phyloP scores from a whole-genome alignment of 1,140 invertebrate genomes.

The Euwallacea similis region DNA sequence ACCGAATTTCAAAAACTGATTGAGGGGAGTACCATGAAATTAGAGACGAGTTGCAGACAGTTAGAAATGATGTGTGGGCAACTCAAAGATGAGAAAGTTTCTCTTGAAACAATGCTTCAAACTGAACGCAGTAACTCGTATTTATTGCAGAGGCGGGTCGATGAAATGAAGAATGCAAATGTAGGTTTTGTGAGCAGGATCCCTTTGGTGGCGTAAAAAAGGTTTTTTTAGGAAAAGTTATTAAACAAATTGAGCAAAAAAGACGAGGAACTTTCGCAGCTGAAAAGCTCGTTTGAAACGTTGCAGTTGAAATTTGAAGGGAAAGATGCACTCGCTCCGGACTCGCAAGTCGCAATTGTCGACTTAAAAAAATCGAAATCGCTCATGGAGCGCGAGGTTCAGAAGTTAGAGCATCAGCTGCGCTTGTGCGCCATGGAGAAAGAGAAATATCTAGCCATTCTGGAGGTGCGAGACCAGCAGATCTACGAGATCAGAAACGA shows the following conservation, averaged over 20 bases:
- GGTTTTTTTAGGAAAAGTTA: slow-evolving; percentile 12
- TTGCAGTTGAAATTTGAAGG: slow-evolving; percentile 15
- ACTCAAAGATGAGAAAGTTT: slow-evolving; percentile 48
- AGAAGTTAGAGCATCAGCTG: slow-evolving; percentile 46
- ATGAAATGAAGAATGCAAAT: slow-evolving; percentile 43
- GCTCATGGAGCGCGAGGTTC: slow-evolving; percentile 41
- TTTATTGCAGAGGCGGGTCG: slow-evolving; percentile 43
- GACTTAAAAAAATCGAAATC: slow-evolving; percentile 46
- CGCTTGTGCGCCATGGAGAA: slow-evolving; percentile 47
- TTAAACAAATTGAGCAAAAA: slow-evolving; percentile 26
- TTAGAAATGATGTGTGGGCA: slow-evolving; percentile 48
- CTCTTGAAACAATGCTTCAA: slow-evolving; percentile 44
- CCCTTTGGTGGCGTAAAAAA: neutral
- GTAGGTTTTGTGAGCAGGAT: slow-evolving; percentile 24
- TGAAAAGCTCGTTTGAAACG: slow-evolving; percentile 12
- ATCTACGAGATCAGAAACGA: slow-evolving; percentile 51
- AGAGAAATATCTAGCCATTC: slow-evolving; percentile 49
- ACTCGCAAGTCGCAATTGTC: slow-evolving; percentile 22
- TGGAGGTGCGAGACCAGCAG: slow-evolving; percentile 47
- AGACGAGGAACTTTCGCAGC: slow-evolving; percentile 37
- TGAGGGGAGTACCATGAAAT: slow-evolving; percentile 48
- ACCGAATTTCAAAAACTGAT: slow-evolving; percentile 47
- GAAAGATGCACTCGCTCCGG: neutral
- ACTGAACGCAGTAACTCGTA: slow-evolving; percentile 44
- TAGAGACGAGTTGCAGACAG: slow-evolving; percentile 49